A percentile compares a stretch with the other conserved stretches of the same genome.
These are phyloP conservation scores for Columba janthina DNA, from an alignment of 2,113 vertebrate species.

Conservation along the genomic window DNA sequence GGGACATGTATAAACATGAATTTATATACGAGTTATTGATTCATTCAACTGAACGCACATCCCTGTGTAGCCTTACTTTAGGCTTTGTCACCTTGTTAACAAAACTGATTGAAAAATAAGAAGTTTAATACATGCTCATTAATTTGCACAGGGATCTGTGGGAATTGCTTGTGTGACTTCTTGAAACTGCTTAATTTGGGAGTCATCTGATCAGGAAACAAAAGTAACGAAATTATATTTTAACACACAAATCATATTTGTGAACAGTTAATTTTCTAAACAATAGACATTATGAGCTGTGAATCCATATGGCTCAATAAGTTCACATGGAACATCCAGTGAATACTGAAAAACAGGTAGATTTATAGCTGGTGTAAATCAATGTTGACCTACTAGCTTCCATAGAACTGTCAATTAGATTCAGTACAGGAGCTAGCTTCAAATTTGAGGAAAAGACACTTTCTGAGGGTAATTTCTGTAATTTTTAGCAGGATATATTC, in stretches of 20 bases:
- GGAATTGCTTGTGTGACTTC: background rate
- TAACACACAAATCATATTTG: background rate
- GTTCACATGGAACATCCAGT: background rate
- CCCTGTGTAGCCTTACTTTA: background rate
- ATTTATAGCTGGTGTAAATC: background rate
- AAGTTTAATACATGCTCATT: rapidly evolving
- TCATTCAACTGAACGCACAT: background rate
- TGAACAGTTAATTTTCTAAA: background rate
- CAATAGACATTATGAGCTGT: background rate
- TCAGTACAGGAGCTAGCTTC: background rate
- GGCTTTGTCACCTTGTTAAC: background rate
- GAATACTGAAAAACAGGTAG: background rate
- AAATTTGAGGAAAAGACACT: background rate
- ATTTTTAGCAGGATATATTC: background rate
- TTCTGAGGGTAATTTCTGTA: background rate
- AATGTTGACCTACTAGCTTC: background rate
- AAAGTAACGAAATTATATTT: background rate
- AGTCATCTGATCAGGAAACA: background rate
- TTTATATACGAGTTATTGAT: background rate
- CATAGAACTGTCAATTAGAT: background rate
- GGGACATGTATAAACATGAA: background rate
- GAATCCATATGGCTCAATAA: rapidly evolving
- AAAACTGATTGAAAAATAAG: background rate
- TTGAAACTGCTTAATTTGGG: background rate
- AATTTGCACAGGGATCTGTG: background rate